Conservation (phyloP, 2,888 invertebrate genomes). For the Tuta absoluta region DNA sequence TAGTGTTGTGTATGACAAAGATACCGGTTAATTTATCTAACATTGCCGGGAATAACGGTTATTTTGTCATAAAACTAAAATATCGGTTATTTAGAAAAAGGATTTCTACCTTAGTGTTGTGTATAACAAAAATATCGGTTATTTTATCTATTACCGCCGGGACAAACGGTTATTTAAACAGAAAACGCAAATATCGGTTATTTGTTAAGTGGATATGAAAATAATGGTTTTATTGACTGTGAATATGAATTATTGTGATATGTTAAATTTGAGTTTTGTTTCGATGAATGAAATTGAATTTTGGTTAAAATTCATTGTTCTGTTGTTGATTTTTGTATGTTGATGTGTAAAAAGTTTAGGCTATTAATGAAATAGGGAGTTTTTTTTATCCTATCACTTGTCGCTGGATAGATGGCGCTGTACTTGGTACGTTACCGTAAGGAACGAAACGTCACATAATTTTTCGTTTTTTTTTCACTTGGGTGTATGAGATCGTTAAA, state of each 20-base stretch:
- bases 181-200: background rate
- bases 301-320: background rate
- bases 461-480: too few species aligned
- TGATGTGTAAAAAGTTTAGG: background rate
- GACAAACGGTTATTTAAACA: background rate
- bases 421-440: too few species aligned
- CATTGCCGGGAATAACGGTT: background rate
- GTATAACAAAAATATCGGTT: background rate
- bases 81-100: background rate
- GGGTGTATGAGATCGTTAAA: too few species aligned
- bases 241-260: background rate
- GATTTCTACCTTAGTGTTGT: background rate
- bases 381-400: too few species aligned
- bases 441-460: too few species aligned
- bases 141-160: background rate
- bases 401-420: too few species aligned
- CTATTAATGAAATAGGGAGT: too few species aligned
- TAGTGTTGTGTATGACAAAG: background rate
- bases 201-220: background rate
- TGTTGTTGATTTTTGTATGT: background rate
- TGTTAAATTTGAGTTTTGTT: background rate
- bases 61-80: background rate
- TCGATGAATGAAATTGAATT: background rate
- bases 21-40: background rate
- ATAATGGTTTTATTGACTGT: background rate